A percentile compares a stretch with the other conserved stretches of the same genome.
Conservation (phyloP, 2,113 vertebrate species). For the Entomyzon cyanotis region DNA sequence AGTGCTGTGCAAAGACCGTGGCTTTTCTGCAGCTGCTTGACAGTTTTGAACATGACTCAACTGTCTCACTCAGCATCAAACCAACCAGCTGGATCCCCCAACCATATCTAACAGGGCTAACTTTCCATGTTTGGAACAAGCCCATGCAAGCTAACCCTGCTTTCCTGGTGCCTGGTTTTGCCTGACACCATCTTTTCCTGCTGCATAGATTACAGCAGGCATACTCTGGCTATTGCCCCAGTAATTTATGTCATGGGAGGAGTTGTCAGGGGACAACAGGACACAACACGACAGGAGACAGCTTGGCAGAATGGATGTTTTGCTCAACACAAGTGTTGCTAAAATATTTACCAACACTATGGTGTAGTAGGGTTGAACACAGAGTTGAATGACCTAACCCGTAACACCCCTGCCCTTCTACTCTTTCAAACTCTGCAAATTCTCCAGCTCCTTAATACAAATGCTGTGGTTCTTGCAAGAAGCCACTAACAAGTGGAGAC, state of each 20-base stretch:
- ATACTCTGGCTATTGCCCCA: not conserved
- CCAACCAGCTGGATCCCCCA: not conserved
- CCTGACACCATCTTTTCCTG: not conserved
- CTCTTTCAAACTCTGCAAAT: not conserved
- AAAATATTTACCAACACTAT: not conserved
- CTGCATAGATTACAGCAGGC: not conserved
- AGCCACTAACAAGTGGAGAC: not conserved
- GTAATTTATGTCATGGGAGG: not conserved
- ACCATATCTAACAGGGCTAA: not conserved
- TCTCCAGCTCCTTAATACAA: not conserved
- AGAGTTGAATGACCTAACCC: not conserved
- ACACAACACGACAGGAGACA: not conserved
- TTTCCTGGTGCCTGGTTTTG: not conserved
- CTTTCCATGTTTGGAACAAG: not conserved
- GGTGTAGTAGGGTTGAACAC: not conserved
- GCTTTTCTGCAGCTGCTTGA: not conserved
- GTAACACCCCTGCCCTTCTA: not conserved
- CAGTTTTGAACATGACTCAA: not conserved
- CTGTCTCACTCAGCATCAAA: not conserved
- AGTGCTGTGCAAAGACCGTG: not conserved
- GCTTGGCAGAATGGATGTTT: not conserved
- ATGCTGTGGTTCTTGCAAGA: not conserved
- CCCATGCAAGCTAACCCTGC: not conserved
- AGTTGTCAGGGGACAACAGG: not conserved
- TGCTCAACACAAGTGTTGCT: not conserved